These are phyloP conservation scores for Silurus aristotelis DNA, from an alignment of 2,797 vertebrate genomes.

Conservation along the genomic window DNA sequence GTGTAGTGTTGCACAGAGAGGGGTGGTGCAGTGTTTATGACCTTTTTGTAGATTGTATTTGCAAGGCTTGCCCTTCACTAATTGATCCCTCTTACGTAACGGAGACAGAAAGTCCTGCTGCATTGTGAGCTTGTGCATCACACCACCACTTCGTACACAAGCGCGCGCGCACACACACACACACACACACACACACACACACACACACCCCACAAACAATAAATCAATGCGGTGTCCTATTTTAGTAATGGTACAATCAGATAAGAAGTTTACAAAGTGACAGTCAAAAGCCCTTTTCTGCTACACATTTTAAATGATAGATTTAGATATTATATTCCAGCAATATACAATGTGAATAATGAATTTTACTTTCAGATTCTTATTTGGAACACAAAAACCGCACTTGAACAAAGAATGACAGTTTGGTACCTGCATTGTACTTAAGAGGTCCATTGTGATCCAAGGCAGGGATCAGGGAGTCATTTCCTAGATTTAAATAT, in stretches of 20 bases:
- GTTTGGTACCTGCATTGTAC: neutral
- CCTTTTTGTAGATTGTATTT: constrained; percentile 38
- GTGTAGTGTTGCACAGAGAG: constrained; percentile 42
- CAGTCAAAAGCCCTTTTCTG: neutral
- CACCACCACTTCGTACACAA: constrained; percentile 15
- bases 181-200: constrained; percentile 17
- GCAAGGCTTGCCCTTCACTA: constrained; percentile 54
- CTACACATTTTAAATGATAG: too few relatives aligned
- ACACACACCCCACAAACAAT: neutral
- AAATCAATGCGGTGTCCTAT: constrained; percentile 29
- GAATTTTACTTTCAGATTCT: neutral
- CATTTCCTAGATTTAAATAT: constrained; percentile 31
- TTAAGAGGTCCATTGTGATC: neutral
- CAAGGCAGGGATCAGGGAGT: constrained; percentile 33
- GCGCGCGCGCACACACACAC: neutral
- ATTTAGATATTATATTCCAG: neutral
- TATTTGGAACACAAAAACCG: neutral
- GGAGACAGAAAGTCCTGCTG: constrained; percentile 25
- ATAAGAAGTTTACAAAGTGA: neutral
- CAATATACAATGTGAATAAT: neutral
- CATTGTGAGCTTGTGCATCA: constrained; percentile 22
- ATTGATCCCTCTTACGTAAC: constrained; percentile 59
- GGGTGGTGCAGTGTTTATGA: constrained; percentile 28
- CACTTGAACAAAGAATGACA: neutral
- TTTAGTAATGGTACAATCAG: constrained; percentile 30